Evolutionary conservation across 2,797 vertebrate genomes (phyloP).

Genomic region (Nyctalus aviator): DNA sequence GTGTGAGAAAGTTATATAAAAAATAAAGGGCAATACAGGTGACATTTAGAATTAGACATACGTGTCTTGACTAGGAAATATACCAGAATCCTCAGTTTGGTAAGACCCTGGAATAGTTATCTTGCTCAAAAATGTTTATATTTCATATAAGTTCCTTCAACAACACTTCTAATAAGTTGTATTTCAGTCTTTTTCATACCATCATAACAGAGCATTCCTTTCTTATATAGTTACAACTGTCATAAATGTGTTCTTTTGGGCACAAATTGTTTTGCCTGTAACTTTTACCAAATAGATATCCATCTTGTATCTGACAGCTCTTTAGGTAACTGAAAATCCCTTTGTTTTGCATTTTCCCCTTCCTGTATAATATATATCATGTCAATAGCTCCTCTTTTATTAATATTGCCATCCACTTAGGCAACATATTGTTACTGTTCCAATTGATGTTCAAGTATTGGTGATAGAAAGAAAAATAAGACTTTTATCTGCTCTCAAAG

Average conservation of each 20-base stretch:
- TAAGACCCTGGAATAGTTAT: background rate
- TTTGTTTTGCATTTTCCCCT: background rate
- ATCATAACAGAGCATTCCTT: background rate
- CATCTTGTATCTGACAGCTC: background rate
- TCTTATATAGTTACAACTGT: constrained; percentile 33
- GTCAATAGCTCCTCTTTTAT: background rate
- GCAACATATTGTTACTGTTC: background rate
- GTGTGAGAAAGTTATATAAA: background rate
- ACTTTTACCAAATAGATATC: constrained; percentile 3
- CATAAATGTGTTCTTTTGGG: background rate
- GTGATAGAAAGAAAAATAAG: background rate
- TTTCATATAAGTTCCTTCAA: background rate
- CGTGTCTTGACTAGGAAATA: background rate
- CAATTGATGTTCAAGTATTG: background rate
- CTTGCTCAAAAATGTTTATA: background rate
- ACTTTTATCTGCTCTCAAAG: background rate
- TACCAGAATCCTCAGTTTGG: background rate
- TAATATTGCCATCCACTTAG: background rate
- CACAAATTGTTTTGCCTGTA: background rate
- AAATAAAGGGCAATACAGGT: background rate
- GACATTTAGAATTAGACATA: background rate
- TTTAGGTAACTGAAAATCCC: background rate
- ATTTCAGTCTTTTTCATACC: background rate
- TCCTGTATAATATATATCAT: background rate
- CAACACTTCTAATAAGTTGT: background rate